Percentiles rank a stretch among this genome's conserved stretches.
phyloP scores from a whole-genome alignment of 2,888 invertebrate genomes.

The Rhingia campestris region DNA sequence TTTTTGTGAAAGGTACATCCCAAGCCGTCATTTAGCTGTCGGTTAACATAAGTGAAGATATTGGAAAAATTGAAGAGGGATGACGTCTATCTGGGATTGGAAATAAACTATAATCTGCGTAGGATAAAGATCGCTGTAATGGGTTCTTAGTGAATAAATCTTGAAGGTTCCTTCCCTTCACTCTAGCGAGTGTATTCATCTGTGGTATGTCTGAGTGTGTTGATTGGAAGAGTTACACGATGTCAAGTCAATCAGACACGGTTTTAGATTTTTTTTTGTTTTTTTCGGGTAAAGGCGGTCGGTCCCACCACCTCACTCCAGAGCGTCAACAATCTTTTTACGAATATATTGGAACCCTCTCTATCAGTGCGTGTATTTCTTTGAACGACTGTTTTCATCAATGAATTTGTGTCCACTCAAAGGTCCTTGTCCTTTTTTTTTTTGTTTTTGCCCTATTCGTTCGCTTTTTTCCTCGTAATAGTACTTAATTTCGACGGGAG shows the following conservation, averaged over 20 bases:
- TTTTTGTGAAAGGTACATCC: conserved; percentile 66
- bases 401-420: conserved; percentile 57
- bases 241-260: conserved; percentile 61
- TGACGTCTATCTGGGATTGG: conserved; percentile 65
- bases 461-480: conserved; percentile 36
- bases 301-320: background rate
- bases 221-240: conserved; percentile 54
- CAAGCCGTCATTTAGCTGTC: conserved; percentile 72
- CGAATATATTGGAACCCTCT: conserved; percentile 23
- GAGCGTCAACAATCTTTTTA: background rate
- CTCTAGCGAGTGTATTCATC: conserved; percentile 29
- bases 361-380: conserved; percentile 16
- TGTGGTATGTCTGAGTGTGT: conserved; percentile 32
- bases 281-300: conserved; percentile 5
- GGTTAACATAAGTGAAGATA: conserved; percentile 72
- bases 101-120: conserved; percentile 72
- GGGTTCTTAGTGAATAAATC: conserved; percentile 66
- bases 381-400: conserved; percentile 62
- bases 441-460: background rate
- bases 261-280: conserved; percentile 2
- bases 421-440: conserved; percentile 58
- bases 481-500: conserved; percentile 64
- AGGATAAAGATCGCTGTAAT: conserved; percentile 69
- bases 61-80: conserved; percentile 71
- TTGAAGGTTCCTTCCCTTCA: conserved; percentile 33